Percentiles rank a stretch among this genome's conserved stretches.
phyloP scores from a whole-genome alignment of 2,888 invertebrate species.

The Ypsolopha scabrella region DNA sequence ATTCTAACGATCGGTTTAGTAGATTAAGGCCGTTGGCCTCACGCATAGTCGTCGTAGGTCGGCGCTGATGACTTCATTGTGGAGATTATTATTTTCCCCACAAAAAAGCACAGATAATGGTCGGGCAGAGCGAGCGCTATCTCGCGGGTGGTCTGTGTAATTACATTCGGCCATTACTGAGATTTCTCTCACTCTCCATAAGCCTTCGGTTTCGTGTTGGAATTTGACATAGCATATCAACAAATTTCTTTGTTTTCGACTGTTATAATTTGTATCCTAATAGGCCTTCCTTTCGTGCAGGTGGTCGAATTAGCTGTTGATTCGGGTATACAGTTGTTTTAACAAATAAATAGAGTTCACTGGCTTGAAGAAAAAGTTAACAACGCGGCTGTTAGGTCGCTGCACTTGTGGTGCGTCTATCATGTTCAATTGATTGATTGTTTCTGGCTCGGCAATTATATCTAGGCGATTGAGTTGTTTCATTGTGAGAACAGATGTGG shows the following conservation, averaged over 20 bases:
- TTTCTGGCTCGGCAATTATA: slow-evolving; percentile 9
- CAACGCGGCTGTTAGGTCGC: neutral
- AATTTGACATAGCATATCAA: slow-evolving; percentile 1
- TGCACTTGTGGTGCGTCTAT: slow-evolving; percentile 3
- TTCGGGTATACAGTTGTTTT: neutral
- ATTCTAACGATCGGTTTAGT: slow-evolving; percentile 6
- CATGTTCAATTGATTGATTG: slow-evolving; percentile 12
- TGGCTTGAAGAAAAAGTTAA: neutral
- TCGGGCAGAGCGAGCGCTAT: slow-evolving; percentile 15
- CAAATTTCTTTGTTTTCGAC: neutral
- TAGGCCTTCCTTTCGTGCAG: neutral
- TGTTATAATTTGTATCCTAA: neutral
- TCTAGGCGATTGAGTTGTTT: slow-evolving; percentile 5
- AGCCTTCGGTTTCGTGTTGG: slow-evolving; percentile 3
- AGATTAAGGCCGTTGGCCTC: slow-evolving; percentile 7
- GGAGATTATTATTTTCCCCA: slow-evolving; percentile 43
- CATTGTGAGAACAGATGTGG: slow-evolving; percentile 2
- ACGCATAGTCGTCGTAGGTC: slow-evolving; percentile 14
- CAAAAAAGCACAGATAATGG: slow-evolving; percentile 41
- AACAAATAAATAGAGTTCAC: neutral
- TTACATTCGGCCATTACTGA: slow-evolving; percentile 34
- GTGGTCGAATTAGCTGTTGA: slow-evolving; percentile 1
- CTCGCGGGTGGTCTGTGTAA: slow-evolving; percentile 57
- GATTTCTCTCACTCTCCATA: slow-evolving; percentile 11
- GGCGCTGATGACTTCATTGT: slow-evolving; percentile 55